Evolutionary conservation across 1,140 invertebrate species (phyloP).

Genomic region (Scaptomyza pallida): DNA sequence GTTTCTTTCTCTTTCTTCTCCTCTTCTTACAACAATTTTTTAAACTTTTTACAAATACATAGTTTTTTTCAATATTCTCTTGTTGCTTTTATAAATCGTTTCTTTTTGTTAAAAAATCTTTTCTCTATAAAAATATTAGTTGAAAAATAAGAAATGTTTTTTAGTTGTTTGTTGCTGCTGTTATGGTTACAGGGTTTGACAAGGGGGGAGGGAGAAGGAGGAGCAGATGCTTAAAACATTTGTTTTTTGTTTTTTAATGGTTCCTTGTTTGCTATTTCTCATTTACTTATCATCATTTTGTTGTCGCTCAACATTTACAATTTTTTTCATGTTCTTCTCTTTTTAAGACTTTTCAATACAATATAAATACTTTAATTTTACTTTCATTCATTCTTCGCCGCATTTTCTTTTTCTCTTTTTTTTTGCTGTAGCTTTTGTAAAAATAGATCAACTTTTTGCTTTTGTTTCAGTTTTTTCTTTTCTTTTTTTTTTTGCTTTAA

Average conservation of each 20-base stretch:
- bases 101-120: conserved; percentile 77
- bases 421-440: conserved; percentile 60
- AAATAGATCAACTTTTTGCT: conserved; percentile 76
- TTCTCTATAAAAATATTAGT: conserved; percentile 78
- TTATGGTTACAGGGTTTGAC: too few relatives aligned
- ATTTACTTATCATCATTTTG: conserved; percentile 12
- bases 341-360: conserved; percentile 64
- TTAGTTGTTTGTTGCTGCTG: conserved; percentile 55
- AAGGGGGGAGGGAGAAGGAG: neutral
- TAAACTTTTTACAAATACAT: conserved; percentile 60
- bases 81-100: conserved; percentile 63
- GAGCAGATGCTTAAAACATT: conserved; percentile 67
- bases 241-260: conserved; percentile 52
- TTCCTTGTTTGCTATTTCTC: conserved; percentile 63
- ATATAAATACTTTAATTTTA: conserved; percentile 80
- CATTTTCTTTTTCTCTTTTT: conserved; percentile 53
- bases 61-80: conserved; percentile 47
- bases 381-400: too few relatives aligned
- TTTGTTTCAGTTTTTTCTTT: conserved; percentile 50
- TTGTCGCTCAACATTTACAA: conserved; percentile 64
- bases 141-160: conserved; percentile 76
- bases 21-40: conserved; percentile 51
- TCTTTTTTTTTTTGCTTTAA: conserved; percentile 64
- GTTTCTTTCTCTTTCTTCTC: conserved; percentile 32
- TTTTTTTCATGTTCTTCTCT: conserved; percentile 54